Evolutionary conservation across 2,113 vertebrate species (phyloP).

Genomic region (Xenopus tropicalis): DNA sequence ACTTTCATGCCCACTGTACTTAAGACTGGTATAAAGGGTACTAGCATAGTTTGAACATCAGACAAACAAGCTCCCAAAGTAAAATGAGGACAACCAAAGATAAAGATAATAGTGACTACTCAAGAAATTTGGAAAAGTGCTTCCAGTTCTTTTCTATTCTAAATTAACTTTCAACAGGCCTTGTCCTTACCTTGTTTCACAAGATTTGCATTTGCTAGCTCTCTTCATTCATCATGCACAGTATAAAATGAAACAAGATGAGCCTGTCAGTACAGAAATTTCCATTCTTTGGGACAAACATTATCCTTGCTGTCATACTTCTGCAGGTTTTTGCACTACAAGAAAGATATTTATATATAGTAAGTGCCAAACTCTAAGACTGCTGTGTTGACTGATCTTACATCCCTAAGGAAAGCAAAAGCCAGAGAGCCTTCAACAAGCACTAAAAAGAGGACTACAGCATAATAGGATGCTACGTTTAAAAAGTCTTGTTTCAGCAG

Average conservation of each 20-base stretch:
- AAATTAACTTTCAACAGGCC: too few species aligned
- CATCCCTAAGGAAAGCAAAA: background rate
- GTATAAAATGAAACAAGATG: slow-evolving; percentile 2
- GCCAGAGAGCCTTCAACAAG: background rate
- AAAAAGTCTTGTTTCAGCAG: background rate
- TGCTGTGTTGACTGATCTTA: slow-evolving; percentile 8
- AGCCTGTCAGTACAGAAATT: background rate
- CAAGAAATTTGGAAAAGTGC: background rate
- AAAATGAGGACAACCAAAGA: too few species aligned
- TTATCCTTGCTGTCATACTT: slow-evolving; percentile 10
- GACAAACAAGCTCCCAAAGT: too few species aligned
- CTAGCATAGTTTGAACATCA: too few species aligned
- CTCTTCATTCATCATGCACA: slow-evolving; percentile 2
- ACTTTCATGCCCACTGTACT: too few species aligned
- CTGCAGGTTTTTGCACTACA: background rate
- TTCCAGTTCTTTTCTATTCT: background rate
- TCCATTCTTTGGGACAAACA: slow-evolving; percentile 10
- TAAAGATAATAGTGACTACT: background rate
- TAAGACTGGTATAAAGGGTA: too few species aligned
- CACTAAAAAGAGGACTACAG: background rate
- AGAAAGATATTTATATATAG: background rate
- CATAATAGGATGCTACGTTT: background rate
- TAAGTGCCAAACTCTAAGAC: slow-evolving; percentile 3
- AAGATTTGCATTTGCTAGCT: background rate
- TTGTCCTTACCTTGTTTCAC: slow-evolving; percentile 1